Base-by-base conservation (phyloP, 2,888 invertebrate species). In the Dioctria linearis region DNA sequence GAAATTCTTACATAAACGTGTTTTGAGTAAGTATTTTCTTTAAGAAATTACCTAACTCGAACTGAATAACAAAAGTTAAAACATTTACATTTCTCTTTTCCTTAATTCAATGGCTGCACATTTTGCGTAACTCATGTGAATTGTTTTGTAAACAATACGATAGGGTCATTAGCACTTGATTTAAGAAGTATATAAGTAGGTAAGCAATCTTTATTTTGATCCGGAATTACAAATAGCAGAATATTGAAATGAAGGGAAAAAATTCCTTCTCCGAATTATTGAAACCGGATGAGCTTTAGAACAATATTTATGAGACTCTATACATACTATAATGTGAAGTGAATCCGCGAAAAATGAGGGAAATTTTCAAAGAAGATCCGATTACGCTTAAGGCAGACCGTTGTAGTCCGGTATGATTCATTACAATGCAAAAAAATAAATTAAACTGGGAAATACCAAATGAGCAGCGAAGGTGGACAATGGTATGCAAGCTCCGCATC, bases 381-480 rank as follows among this genome's bases (percentile, higher is more conserved):
- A 11, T n/a, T 46, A 46, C 11, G 3, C 25, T 25, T 25, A 49
- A 6, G 4, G 4, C 51, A 39, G 46, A 13, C 25, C 39, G 51
- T 49, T 9, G 51, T 25, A 39, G 69, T 37, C 11, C 37, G 3
- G n/a, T 51, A 39, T 69, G 69, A 69, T 51, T 69, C 69, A 69
- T 69, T 51, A 51, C 13, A 9, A 5, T 69, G 69, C 39, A 51
- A 69, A 69, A n/a, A 69, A 51, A 67, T 25, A 67, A 43, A 66
- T 67, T 67, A 46, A 69, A 11, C 39, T 51, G 69, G 69, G 69
- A 69, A 69, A 69, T 69, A 11, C 69, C 69, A 69, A 69, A 69
- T 37, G 69, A 13, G 51, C 51, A 69, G 25, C 25, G 25, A 69
- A 69, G 69, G 69, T 69, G 69, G n/a, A 37, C 25, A 37, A 69